Evolutionary conservation across 2,888 invertebrate species (phyloP).

Genomic region (Sepiola atlantica): DNA sequence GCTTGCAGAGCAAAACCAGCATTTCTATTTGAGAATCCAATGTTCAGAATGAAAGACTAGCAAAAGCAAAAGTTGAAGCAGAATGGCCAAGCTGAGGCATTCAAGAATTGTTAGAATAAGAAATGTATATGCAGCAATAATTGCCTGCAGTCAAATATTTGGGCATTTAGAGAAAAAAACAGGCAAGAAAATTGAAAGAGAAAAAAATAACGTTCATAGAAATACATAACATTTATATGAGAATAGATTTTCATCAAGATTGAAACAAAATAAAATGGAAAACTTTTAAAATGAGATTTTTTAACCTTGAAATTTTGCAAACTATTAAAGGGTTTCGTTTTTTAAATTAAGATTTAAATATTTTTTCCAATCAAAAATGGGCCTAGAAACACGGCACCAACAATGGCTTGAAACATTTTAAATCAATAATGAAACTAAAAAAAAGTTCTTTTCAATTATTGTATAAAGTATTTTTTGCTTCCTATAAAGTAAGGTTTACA

Average conservation of each 20-base stretch:
- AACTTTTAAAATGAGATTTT: not conserved
- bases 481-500: not conserved
- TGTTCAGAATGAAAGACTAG: constrained; percentile 7
- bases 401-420: not conserved
- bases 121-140: not conserved
- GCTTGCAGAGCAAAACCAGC: constrained; percentile 14
- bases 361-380: not conserved
- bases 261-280: not conserved
- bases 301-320: no score
- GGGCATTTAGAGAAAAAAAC: not conserved
- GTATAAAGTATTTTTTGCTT: not conserved
- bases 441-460: no score
- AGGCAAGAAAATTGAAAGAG: not conserved
- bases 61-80: not conserved
- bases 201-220: not conserved
- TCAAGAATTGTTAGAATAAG: not conserved
- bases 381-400: not conserved
- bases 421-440: not conserved
- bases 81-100: constrained; percentile 22
- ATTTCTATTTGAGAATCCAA: constrained; percentile 7
- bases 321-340: no score
- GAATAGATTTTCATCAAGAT: not conserved
- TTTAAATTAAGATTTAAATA: not conserved
- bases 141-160: not conserved
- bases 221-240: not conserved